Evolutionary conservation across 2,888 invertebrate genomes (phyloP).

Genomic region (Mantis religiosa): DNA sequence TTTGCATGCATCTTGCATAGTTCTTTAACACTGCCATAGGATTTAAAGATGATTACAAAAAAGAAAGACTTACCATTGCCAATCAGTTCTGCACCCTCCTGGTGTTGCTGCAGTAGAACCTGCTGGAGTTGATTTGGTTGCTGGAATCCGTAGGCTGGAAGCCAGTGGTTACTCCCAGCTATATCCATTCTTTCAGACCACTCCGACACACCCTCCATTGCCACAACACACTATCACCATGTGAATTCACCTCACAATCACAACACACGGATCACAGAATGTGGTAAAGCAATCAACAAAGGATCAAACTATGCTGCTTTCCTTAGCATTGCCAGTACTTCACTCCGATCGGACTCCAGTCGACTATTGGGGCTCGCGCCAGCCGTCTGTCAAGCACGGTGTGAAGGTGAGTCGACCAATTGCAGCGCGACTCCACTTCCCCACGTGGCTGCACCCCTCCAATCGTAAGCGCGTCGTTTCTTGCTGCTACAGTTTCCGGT

Average conservation of each 20-base stretch:
- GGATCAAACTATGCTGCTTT: too few species aligned
- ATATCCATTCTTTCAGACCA: slow-evolving; percentile 50
- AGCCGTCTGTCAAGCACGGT: neutral
- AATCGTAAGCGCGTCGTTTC: neutral
- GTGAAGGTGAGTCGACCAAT: neutral
- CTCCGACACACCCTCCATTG: slow-evolving; percentile 62
- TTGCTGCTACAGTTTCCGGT: slow-evolving; percentile 8
- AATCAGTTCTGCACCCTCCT: neutral
- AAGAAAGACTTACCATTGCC: neutral
- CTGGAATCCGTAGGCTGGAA: slow-evolving; percentile 75
- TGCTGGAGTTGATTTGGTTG: slow-evolving; percentile 61
- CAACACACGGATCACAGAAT: neutral
- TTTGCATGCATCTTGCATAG: too few species aligned
- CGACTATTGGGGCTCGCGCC: neutral
- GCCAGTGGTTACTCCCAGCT: slow-evolving; percentile 58
- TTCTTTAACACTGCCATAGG: too few species aligned
- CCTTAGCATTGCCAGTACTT: neutral
- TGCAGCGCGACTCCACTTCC: neutral
- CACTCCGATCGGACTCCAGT: neutral
- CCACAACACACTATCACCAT: slow-evolving; percentile 25
- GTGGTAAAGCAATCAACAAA: neutral
- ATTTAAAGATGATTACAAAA: too few species aligned
- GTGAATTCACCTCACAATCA: neutral
- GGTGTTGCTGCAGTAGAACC: slow-evolving; percentile 26
- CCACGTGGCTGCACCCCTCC: slow-evolving; percentile 2